Evolutionary conservation across 1,140 invertebrate species (phyloP).

Genomic region (Conus ventricosus): DNA sequence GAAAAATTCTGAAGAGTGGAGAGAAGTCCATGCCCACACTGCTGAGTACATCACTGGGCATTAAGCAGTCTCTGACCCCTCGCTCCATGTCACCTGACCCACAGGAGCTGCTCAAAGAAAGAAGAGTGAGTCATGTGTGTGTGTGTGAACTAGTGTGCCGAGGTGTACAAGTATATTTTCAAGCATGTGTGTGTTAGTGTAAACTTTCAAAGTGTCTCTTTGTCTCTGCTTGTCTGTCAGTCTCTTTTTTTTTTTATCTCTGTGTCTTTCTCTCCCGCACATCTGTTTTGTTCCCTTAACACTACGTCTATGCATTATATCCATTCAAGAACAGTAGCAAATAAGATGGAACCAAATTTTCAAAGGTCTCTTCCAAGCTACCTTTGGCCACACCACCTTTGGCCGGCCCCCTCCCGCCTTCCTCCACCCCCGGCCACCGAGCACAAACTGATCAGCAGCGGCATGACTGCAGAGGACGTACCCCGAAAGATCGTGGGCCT

Average conservation of each 20-base stretch:
- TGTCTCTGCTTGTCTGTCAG: no score
- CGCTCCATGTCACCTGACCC: conserved; percentile 31
- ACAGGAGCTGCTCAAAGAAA: conserved; percentile 26
- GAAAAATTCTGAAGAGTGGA: conserved; percentile 23
- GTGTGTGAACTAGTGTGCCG: no score
- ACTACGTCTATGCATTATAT: no score
- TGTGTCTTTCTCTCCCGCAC: no score
- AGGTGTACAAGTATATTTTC: no score
- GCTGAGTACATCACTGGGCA: conserved; percentile 13
- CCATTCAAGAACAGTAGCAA: no score
- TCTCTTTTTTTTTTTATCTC: no score
- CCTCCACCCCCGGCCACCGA: conserved; percentile 59
- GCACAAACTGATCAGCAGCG: conserved; percentile 67
- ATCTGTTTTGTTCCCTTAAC: no score
- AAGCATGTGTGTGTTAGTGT: no score
- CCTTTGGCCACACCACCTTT: conserved; percentile 51
- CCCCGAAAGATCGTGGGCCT: conserved; percentile 60
- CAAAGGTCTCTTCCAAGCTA: conserved; percentile 44
- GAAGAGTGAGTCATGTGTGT: conserved; percentile 27
- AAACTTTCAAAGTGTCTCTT: no score
- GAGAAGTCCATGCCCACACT: conserved; percentile 23
- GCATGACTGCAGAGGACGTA: conserved; percentile 59
- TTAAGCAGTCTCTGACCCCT: conserved; percentile 32
- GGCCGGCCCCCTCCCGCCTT: conserved; percentile 55
- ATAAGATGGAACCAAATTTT: no score